phyloP scores from a whole-genome alignment of 2,888 invertebrate species.

The Embidobia sp. region DNA sequence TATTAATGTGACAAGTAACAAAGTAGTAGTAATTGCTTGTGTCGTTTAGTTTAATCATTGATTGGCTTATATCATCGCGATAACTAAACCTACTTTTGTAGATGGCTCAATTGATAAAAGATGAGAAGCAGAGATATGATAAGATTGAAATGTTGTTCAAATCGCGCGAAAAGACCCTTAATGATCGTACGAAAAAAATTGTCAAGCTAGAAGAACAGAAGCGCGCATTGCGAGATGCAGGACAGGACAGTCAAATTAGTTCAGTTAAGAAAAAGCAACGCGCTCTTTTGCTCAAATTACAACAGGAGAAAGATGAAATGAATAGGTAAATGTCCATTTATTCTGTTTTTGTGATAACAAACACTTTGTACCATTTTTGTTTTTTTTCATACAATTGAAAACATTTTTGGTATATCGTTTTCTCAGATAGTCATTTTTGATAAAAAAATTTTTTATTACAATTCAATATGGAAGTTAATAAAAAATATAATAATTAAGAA shows the following conservation, averaged over 20 bases:
- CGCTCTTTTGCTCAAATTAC: constrained; percentile 85
- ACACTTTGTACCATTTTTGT: too few species aligned
- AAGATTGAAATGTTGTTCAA: constrained; percentile 86
- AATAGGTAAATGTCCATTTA: constrained; percentile 81
- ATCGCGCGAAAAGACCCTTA: constrained; percentile 86
- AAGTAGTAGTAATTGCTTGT: neutral
- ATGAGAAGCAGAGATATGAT: constrained; percentile 86
- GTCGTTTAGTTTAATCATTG: neutral
- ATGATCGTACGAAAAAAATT: constrained; percentile 85
- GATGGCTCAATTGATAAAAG: constrained; percentile 86
- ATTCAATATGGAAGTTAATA: too few species aligned
- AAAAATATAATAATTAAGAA: too few species aligned
- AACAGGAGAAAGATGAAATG: constrained; percentile 87
- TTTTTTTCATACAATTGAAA: too few species aligned
- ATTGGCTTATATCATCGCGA: neutral
- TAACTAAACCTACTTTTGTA: constrained; percentile 63
- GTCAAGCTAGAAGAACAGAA: constrained; percentile 85
- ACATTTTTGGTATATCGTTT: too few species aligned
- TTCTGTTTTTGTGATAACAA: too few species aligned
- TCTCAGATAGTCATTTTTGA: too few species aligned
- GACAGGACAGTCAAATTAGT: constrained; percentile 79
- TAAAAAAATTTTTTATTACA: too few species aligned
- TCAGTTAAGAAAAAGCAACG: constrained; percentile 87
- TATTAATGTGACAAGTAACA: neutral
- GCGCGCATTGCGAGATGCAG: constrained; percentile 80